Conservation (phyloP, 2,888 invertebrate species). For the Oscheius sp. region DNA sequence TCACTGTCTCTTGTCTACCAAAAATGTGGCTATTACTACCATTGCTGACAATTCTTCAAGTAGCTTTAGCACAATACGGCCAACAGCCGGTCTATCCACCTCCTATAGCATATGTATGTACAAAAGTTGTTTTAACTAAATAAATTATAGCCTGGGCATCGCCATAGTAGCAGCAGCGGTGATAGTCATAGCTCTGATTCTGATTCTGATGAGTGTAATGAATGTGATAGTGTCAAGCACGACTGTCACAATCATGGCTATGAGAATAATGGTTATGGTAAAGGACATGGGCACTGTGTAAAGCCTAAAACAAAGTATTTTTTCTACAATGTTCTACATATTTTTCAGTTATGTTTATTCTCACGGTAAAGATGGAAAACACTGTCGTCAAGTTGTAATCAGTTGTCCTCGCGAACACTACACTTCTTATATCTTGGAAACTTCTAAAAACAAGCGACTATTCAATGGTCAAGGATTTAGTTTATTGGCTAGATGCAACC, state of each 20-base stretch:
- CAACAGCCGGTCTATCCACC: too few species aligned
- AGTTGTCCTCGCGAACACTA: background rate
- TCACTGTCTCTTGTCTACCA: too few species aligned
- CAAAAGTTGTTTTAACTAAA: background rate
- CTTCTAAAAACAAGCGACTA: background rate
- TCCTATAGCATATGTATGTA: too few species aligned
- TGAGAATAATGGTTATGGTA: background rate
- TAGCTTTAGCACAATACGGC: too few species aligned
- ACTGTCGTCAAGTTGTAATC: constrained; percentile 1
- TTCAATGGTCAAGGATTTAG: constrained; percentile 11
- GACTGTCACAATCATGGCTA: too few species aligned
- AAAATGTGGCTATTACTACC: too few species aligned
- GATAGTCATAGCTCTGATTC: background rate
- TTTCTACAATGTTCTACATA: too few species aligned
- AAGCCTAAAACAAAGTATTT: background rate
- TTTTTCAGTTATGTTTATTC: too few species aligned
- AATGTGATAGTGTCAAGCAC: too few species aligned
- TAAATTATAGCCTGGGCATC: background rate
- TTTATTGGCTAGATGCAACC: background rate
- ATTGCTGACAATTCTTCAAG: too few species aligned
- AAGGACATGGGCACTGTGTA: background rate
- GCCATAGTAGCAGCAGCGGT: background rate
- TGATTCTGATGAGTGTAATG: background rate
- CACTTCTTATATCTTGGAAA: constrained; percentile 3
- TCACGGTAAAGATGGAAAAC: background rate